phyloP scores from a whole-genome alignment of 2,888 invertebrate species.

The Siphlonurus alternatus region DNA sequence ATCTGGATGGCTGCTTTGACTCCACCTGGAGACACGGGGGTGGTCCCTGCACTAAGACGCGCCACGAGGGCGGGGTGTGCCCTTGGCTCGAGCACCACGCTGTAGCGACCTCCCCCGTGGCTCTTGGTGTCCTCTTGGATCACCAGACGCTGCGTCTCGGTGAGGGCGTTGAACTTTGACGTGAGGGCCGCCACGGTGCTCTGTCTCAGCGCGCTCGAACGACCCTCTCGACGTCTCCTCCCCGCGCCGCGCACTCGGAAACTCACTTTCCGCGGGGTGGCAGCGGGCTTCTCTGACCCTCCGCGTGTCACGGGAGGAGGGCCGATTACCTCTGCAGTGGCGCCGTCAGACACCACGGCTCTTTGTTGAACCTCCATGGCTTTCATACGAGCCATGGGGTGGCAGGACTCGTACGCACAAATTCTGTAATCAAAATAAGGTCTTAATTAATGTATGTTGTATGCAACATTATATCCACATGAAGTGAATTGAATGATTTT shows the following conservation, averaged over 20 bases:
- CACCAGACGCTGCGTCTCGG: background rate
- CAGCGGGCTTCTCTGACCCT: too few species aligned
- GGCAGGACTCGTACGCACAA: background rate
- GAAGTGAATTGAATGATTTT: too few species aligned
- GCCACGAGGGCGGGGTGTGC: background rate
- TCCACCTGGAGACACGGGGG: background rate
- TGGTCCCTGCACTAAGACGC: background rate
- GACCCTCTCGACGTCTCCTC: background rate
- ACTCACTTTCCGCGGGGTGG: background rate
- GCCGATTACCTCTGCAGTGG: background rate
- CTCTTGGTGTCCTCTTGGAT: background rate
- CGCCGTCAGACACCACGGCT: background rate
- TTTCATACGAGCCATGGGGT: background rate
- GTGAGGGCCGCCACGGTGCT: background rate
- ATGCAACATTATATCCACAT: too few species aligned
- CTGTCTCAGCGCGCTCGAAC: background rate
- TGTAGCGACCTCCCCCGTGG: background rate
- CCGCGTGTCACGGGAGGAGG: background rate
- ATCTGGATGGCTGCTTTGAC: conserved; percentile 1
- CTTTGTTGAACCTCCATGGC: background rate
- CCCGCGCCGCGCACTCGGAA: background rate
- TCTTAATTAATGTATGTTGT: too few species aligned
- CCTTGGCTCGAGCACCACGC: background rate
- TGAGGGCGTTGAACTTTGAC: background rate
- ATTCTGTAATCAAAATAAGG: background rate